phyloP scores from a whole-genome alignment of 2,113 vertebrate genomes.

The Nesospiza acunhae region DNA sequence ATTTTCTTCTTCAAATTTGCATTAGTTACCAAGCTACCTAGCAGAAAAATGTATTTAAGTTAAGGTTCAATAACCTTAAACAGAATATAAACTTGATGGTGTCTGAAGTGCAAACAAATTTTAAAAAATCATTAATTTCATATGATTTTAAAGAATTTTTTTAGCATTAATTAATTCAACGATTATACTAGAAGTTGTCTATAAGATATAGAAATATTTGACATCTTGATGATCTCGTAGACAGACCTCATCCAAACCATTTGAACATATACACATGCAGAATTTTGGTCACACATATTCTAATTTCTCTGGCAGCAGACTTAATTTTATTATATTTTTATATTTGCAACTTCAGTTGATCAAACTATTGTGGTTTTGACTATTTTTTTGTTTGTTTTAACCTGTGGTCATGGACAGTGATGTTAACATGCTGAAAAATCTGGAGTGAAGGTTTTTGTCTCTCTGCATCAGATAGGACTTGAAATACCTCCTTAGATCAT shows the following conservation, averaged over 20 bases:
- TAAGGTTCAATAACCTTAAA: neutral
- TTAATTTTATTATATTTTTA: neutral
- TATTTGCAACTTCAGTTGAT: neutral
- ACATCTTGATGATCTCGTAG: neutral
- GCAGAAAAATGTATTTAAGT: neutral
- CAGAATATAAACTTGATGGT: neutral
- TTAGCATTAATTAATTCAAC: neutral
- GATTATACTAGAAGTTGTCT: neutral
- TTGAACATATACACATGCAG: accelerated
- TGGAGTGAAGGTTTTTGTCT: neutral
- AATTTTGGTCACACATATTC: neutral
- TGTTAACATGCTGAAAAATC: neutral
- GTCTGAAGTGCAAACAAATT: neutral
- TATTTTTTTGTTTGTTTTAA: neutral
- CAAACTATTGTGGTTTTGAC: neutral
- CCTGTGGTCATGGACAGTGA: neutral
- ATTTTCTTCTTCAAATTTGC: neutral
- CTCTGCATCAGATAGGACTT: neutral
- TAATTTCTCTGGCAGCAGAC: neutral
- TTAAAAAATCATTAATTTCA: neutral
- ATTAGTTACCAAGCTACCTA: neutral
- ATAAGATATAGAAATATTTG: neutral
- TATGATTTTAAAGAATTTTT: neutral
- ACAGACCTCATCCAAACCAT: neutral
- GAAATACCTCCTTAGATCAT: neutral